Evolutionary conservation across 2,113 vertebrate species (phyloP), one percentile per base, ranked within the genome.

Genomic region (Mohoua ochrocephala): DNA sequence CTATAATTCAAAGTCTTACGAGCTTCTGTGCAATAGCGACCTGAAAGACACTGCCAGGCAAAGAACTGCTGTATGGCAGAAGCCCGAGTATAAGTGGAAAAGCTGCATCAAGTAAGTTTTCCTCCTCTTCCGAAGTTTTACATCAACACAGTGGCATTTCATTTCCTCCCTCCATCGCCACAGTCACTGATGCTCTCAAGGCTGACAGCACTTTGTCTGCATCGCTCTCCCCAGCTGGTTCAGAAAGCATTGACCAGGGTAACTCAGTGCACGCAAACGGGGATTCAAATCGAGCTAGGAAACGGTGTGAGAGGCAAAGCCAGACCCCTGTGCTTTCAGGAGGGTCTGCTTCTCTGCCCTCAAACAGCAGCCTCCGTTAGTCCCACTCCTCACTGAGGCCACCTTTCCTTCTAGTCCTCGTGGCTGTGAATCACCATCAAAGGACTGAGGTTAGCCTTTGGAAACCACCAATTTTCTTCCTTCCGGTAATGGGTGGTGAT

Each of bases 401-500:
- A 84, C 54, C 84, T 77, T 73, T 70, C 47, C 56, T 87, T 88
- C 70, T 35, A 90, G 68, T 77, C 41, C 45, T 49, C 24, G 18
- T 3, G 6, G 50, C 35, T 73, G 27, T 16, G n/a, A 91, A n/a
- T 83, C 50, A 74, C 28, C 45, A 71, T 31, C 1, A 3, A 87
- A 95, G 78, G 59, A 33, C 31, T 76, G 65, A 79, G 24, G 84
- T 88, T 74, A 77, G 75, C 52, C 75, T 90, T 56, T 85, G 75
- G 85, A 96, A 94, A 83, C 42, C 69, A 91, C 39, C 35, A 16
- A 22, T 70, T 47, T 84, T 90, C 54, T 71, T 88, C 59, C 50
- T 93, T 91, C 67, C 53, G 61, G 31, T 50, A 61, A 81, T 6
- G 13, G 2, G 7, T 45, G 10, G 39, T 13, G 11, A 84, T 49